A percentile compares a stretch with the other conserved stretches of the same genome.
These are phyloP conservation scores for Wiebesia pumilae DNA, from an alignment of 1,140 invertebrate species.

Conservation along the genomic window DNA sequence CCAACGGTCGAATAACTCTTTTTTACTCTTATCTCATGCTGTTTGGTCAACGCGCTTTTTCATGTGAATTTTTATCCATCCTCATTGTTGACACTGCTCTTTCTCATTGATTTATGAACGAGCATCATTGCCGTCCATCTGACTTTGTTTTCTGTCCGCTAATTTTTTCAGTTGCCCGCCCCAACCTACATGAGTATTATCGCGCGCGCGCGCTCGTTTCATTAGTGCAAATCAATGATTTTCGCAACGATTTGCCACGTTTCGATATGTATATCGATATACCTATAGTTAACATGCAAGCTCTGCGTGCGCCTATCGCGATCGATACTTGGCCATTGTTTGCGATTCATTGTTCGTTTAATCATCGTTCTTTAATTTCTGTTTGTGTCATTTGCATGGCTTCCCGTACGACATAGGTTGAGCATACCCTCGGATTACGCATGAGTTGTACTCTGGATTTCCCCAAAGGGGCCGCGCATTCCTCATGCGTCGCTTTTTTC, in stretches of 20 bases:
- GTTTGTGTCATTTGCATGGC: no score
- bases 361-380: conserved; percentile 34
- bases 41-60: conserved; percentile 8
- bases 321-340: conserved; percentile 14
- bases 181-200: neutral
- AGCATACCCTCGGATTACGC: no score
- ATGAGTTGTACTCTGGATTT: no score
- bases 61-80: neutral
- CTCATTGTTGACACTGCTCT: conserved; percentile 14
- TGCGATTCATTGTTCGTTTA: conserved; percentile 26
- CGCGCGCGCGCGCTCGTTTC: neutral
- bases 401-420: no score
- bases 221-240: conserved; percentile 47
- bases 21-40: neutral
- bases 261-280: neutral
- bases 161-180: conserved; percentile 1
- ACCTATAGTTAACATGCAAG: neutral
- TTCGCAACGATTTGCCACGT: conserved; percentile 24
- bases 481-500: neutral
- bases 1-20: neutral
- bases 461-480: no score
- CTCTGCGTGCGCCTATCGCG: neutral
- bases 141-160: neutral
- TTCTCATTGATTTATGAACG: neutral
- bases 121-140: conserved; percentile 17